phyloP scores from a whole-genome alignment of 2,888 invertebrate genomes.

The Tortrix viridana region DNA sequence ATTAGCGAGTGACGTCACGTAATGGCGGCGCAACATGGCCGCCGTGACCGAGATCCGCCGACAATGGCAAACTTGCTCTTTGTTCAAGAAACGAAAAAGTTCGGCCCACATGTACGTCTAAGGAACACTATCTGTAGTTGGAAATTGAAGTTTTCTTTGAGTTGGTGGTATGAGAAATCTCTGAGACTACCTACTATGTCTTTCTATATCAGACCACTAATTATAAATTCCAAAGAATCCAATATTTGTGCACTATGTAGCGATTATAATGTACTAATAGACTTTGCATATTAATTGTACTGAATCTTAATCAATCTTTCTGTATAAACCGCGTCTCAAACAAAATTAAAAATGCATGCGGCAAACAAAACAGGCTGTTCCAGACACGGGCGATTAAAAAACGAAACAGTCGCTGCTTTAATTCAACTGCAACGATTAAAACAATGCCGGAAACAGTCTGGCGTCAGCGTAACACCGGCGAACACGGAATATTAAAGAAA shows the following conservation, averaged over 20 bases:
- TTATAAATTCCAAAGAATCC: background rate
- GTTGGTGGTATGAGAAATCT: background rate
- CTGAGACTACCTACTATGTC: background rate
- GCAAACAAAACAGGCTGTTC: conserved; percentile 14
- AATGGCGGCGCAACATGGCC: conserved; percentile 39
- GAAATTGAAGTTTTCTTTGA: conserved; percentile 2
- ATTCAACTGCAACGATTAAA: conserved; percentile 20
- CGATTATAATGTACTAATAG: no score
- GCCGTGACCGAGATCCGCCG: conserved; percentile 33
- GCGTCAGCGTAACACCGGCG: background rate
- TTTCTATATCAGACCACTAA: background rate
- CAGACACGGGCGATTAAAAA: conserved; percentile 17
- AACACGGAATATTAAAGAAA: background rate
- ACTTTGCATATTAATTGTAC: no score
- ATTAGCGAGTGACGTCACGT: conserved; percentile 43
- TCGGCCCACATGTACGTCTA: conserved; percentile 17
- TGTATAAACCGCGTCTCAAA: background rate
- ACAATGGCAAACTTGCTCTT: conserved; percentile 45
- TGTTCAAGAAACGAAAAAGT: conserved; percentile 38
- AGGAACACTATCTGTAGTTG: conserved; percentile 13
- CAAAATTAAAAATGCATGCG: conserved; percentile 16
- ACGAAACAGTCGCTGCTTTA: conserved; percentile 25
- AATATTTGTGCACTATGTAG: background rate
- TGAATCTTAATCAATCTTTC: conserved; percentile 4
- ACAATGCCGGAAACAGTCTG: conserved; percentile 17